Evolutionary conservation across 2,113 vertebrate species (phyloP), one percentile per base, ranked within the genome.

Genomic region (Pseudolaguvia tuberculata): DNA sequence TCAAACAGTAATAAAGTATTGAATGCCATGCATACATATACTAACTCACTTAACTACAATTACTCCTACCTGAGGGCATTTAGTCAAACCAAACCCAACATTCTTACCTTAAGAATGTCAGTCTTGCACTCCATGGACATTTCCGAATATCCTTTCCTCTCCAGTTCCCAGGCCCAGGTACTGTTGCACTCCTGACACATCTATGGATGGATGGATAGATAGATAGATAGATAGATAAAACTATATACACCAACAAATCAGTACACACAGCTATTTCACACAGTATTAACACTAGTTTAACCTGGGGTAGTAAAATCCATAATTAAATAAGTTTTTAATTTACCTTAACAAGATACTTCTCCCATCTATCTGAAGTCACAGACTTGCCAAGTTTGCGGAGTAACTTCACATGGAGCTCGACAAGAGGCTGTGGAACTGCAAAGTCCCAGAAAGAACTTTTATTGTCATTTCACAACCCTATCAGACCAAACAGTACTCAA

Each of bases 91-190:
- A n/a, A n/a, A n/a, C n/a, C n/a, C n/a, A 42, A 21, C 15, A 63
- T 63, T 20, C 13, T 21, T 39, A 98, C 97, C 92, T 99, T 99
- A 70, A 99, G 89, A 82, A 99, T 93, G 70, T 93, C 93, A 67
- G 96, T 88, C 85, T 99, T 99, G 91, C 92, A 96, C 86, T 98
- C 96, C 75, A 95, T 90, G 48, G 93, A 93, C 94, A 96, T 95
- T 83, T 97, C 94, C 77, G 92, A 88, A 85, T 99, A 99, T 63
- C 97, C 96, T 83, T 96, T 97, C 86, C 96, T 96, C 80, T 99
- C 96, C 91, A 99, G 93, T 85, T 99, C 97, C 97, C 96, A 98
- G 0, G 97, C 96, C 96, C 96, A 99, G 25, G 93, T 95, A 76
- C 90, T 95, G 90, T 99, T 97, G 86, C 95, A 90, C 59, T 98